Evolutionary conservation across 1,140 invertebrate genomes (phyloP), one percentile per base, ranked within the genome.

Genomic region (Philotrypesis tridentata): DNA sequence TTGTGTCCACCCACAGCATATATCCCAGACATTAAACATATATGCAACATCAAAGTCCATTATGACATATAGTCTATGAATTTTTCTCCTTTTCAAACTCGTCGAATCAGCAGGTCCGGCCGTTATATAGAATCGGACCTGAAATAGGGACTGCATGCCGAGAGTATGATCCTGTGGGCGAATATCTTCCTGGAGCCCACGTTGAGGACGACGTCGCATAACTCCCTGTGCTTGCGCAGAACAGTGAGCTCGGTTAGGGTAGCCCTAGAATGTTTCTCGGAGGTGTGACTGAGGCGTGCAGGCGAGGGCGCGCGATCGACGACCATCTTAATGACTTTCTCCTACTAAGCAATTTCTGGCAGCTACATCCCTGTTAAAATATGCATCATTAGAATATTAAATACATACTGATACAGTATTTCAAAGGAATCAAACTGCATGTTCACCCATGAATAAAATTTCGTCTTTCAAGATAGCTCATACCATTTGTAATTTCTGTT

Each of bases 1-100:
- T 99, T 98, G 92, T 99, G 98, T 3, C 99, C 98, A 21, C 98
- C 98, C 21, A 98, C 97, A 12, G 98, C 98, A 91, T 99, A 99
- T 5, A n/a, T n/a, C n/a, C n/a, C n/a, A n/a, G n/a, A n/a, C n/a
- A n/a, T n/a, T n/a, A n/a, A n/a, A n/a, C n/a, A n/a, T n/a, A n/a
- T n/a, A n/a, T n/a, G n/a, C n/a, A n/a, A n/a, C n/a, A n/a, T n/a
- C n/a, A n/a, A n/a, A n/a, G n/a, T n/a, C n/a, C n/a, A n/a, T n/a
- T n/a, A n/a, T n/a, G n/a, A n/a, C n/a, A n/a, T n/a, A n/a, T n/a
- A n/a, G n/a, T n/a, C n/a, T n/a, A n/a, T n/a, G n/a, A n/a, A n/a
- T n/a, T n/a, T n/a, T n/a, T n/a, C n/a, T n/a, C n/a, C n/a, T n/a
- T n/a, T n/a, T n/a, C n/a, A n/a, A n/a, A n/a, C n/a, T n/a, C n/a